Conservation (phyloP, 2,113 vertebrate species). For the Albula glossodonta region DNA sequence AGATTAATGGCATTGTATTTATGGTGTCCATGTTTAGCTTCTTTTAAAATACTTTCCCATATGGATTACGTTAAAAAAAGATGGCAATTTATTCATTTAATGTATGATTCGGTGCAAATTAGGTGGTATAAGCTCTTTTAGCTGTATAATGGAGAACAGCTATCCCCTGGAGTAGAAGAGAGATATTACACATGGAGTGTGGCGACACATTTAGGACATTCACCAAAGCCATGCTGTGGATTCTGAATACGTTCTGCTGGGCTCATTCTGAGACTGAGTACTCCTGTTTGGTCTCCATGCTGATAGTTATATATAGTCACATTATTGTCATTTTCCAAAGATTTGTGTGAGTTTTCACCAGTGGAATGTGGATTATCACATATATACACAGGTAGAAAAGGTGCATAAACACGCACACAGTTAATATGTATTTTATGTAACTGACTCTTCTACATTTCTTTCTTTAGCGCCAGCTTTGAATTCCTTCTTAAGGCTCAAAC, state of each 20-base stretch:
- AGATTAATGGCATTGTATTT: slow-evolving; percentile 72
- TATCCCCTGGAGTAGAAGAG: background rate
- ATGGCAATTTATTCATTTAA: slow-evolving; percentile 41
- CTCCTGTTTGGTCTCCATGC: too few species aligned
- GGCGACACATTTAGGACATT: background rate
- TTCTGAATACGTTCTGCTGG: background rate
- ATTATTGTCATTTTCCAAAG: too few species aligned
- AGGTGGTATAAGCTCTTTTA: slow-evolving; percentile 20
- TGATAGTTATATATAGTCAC: too few species aligned
- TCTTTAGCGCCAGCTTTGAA: background rate
- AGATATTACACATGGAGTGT: background rate
- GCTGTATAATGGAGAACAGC: slow-evolving; percentile 20
- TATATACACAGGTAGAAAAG: too few species aligned
- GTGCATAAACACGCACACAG: too few species aligned
- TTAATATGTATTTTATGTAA: too few species aligned
- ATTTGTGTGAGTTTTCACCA: too few species aligned
- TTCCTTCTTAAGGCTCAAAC: background rate
- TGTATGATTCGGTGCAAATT: slow-evolving; percentile 20
- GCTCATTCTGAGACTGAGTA: background rate
- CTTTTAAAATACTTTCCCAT: slow-evolving; percentile 57
- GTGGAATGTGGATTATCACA: too few species aligned
- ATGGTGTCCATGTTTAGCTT: slow-evolving; percentile 55
- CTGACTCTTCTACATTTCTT: background rate
- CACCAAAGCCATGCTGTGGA: background rate
- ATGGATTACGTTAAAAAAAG: slow-evolving; percentile 49